Base-by-base conservation (phyloP, 1,140 invertebrate species). In the Cydia amplana region DNA sequence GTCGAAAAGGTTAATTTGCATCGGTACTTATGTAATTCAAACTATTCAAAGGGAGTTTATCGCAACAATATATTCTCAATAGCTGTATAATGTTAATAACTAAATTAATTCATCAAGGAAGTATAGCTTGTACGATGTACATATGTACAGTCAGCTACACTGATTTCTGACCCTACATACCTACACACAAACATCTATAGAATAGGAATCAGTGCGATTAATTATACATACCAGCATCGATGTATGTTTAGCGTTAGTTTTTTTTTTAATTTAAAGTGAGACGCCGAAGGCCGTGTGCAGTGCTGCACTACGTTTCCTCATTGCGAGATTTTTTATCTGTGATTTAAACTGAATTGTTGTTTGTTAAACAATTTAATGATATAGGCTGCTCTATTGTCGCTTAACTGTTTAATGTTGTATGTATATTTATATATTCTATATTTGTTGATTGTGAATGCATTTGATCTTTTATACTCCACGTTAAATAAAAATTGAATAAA, bases 241-340 rank as follows among this genome's bases (percentile, higher is more conserved):
- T 67, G 28, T 28, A 67, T 28, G 3, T 36, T 67, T 67, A 36
- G 28, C 28, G 12, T 67, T 67, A 67, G 4, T 70, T 70, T 70
- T 36, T 70, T 36, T 32, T 14, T n/a, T 16, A 25, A n/a, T 16
- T 65, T 14, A 4, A 2, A 16, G 14, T 14, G 2, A 36, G 25
- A 36, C 63, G 20, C 3, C 20, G 28, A 70, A 70, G 65, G 32
- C 65, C 28, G 32, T 18, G 32, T 70, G 65, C 55, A 23, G 20
- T 60, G 18, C 55, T 60, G 55, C 65, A 36, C 25, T n/a, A 32
- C n/a, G 32, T 36, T 70, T 36, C 65, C 65, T 12, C 36, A 70
- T 70, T 70, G 65, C 16, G 65, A 70, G 65, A 70, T 70, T 70
- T 70, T 70, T 70, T 70, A 70, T 70, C 65, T 70, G 65, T 70